Evolutionary conservation across 2,797 vertebrate species (phyloP), one percentile per base, ranked within the genome.

Genomic region (Sphaeramia orbicularis): DNA sequence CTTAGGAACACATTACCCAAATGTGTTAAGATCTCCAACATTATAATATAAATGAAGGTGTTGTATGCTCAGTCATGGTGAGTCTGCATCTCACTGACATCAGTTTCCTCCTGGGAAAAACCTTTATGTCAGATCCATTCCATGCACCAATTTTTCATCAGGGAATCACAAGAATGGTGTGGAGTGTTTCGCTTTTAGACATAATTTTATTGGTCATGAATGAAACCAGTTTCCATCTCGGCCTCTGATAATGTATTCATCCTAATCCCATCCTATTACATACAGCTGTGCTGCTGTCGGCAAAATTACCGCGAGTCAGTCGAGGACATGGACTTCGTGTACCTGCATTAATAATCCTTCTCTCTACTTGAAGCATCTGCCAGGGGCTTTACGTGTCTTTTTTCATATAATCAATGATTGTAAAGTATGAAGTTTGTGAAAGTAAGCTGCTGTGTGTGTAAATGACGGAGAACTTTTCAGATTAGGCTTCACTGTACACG

Each of bases 301-400:
- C 48, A 64, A 42, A 69, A 68, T 75, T 13, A 54, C 18, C 13
- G 6, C 36, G 73, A 57, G 73, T 77, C 40, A 70, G 56, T 7
- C 2, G 14, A 76, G 54, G 76, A 77, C 49, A 65, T 21, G 15
- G 55, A 44, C 44, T 45, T 52, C 13, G 6, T 81, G 50, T 51
- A 43, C 37, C 19, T 56, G 57, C 58, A 53, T 67, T 73, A 62
- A 63, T 51, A 58, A 64, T 55, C 40, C 7, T n/a, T 62, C 45
- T 76, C 18, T 27, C 10, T 56, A 57, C 56, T 37, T 65, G 24
- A 70, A 42, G 14, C 65, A 52, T 67, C 58, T 49, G 54, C 47
- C 27, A 10, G 73, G 41, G 37, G 35, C 76, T 54, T 45, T 18
- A 60, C 61, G 32, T 45, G 45, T 55, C 38, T 43, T 30, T 42